Conservation (phyloP, 2,888 invertebrate genomes). For the Penaeus monodon region DNA sequence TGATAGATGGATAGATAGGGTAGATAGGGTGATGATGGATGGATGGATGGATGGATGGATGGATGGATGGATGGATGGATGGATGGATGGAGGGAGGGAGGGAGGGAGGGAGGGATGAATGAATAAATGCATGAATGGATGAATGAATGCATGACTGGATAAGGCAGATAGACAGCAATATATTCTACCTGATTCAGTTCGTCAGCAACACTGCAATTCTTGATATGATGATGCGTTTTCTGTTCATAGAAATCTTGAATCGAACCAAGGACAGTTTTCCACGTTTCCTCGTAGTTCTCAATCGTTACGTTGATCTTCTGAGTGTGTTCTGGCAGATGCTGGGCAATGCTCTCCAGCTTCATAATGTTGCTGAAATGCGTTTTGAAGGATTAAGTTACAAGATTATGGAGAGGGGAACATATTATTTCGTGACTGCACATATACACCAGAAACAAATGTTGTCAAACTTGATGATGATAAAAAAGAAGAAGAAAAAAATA, state of each 20-base stretch:
- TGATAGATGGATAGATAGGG: too few relatives aligned
- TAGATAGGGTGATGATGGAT: background rate
- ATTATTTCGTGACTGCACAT: too few relatives aligned
- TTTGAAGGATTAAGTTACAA: too few relatives aligned
- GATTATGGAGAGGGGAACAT: too few relatives aligned
- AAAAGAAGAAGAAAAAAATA: constrained; percentile 32
- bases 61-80: background rate
- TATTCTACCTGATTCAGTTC: constrained; percentile 78
- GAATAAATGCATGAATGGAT: too few relatives aligned
- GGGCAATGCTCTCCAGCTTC: constrained; percentile 42
- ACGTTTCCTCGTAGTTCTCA: constrained; percentile 58
- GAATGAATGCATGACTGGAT: background rate
- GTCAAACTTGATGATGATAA: too few relatives aligned
- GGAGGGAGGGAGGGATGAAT: too few relatives aligned
- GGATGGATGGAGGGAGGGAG: too few relatives aligned
- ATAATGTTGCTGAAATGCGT: constrained; percentile 52
- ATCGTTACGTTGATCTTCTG: constrained; percentile 48
- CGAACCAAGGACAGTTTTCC: constrained; percentile 20
- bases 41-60: background rate
- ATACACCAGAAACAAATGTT: too few relatives aligned
- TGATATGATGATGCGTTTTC: constrained; percentile 60
- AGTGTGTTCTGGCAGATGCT: constrained; percentile 31
- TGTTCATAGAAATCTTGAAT: constrained; percentile 40
- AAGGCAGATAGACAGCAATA: background rate
- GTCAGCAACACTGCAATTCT: constrained; percentile 79